Evolutionary conservation across 2,888 invertebrate genomes (phyloP).

Genomic region (Erebia aethiops): DNA sequence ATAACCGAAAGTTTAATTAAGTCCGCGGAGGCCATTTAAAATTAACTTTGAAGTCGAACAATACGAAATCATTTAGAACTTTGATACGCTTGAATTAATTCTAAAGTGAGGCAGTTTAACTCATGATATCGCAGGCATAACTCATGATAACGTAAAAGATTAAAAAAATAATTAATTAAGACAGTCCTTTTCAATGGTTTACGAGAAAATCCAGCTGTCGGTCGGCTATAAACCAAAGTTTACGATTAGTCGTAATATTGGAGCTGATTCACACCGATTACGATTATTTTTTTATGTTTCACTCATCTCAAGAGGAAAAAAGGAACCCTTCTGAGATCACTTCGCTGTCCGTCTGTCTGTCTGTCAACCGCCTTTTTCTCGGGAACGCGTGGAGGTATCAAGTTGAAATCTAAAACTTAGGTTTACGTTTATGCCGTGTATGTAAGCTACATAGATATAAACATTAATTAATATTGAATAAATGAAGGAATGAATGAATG

Average conservation of each 20-base stretch:
- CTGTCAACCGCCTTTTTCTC: too few relatives aligned
- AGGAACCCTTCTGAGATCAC: background rate
- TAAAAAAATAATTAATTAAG: slow-evolving; percentile 34
- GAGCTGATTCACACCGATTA: slow-evolving; percentile 32
- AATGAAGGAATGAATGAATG: too few relatives aligned
- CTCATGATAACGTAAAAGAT: slow-evolving; percentile 4
- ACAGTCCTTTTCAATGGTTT: slow-evolving; percentile 29
- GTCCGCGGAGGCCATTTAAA: background rate
- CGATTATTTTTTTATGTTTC: slow-evolving; percentile 21
- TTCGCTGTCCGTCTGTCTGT: background rate
- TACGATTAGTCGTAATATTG: slow-evolving; percentile 30
- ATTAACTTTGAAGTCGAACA: background rate
- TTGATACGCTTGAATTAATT: background rate
- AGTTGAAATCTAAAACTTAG: too few relatives aligned
- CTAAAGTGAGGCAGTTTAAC: slow-evolving; percentile 14
- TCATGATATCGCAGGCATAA: background rate
- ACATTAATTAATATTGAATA: too few relatives aligned
- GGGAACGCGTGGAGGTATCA: too few relatives aligned
- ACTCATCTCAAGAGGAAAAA: too few relatives aligned
- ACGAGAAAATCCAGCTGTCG: slow-evolving; percentile 30
- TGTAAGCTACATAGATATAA: too few relatives aligned
- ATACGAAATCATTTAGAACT: background rate
- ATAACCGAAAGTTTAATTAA: background rate
- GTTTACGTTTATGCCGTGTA: too few relatives aligned
- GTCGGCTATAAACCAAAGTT: slow-evolving; percentile 32